Percentiles rank a stretch among this genome's conserved stretches.
These are phyloP conservation scores for Rhodeus uyekii DNA, from an alignment of 2,797 vertebrate genomes.

Conservation along the genomic window DNA sequence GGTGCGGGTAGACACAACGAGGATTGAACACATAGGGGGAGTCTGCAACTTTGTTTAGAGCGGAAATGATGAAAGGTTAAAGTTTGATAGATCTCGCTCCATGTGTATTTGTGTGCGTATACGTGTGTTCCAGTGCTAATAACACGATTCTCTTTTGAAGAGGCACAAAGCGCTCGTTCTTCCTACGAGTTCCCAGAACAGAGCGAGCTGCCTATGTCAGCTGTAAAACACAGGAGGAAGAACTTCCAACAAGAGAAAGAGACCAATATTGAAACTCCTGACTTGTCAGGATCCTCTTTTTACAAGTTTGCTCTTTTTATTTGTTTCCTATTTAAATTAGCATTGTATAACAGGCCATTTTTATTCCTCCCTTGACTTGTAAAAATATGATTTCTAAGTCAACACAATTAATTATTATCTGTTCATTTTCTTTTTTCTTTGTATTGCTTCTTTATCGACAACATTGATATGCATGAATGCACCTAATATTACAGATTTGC, in stretches of 20 bases:
- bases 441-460: background rate
- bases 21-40: constrained; percentile 63
- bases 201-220: constrained; percentile 56
- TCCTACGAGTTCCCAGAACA: constrained; percentile 62
- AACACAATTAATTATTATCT: no score
- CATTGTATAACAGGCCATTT: constrained; percentile 15
- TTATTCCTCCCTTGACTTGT: background rate
- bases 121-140: constrained; percentile 62
- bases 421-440: background rate
- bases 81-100: constrained; percentile 69
- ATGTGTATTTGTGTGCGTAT: constrained; percentile 40
- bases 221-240: constrained; percentile 33
- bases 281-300: constrained; percentile 12
- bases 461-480: constrained; percentile 10
- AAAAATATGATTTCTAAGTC: background rate
- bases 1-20: constrained; percentile 21
- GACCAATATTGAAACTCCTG: background rate
- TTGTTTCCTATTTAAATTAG: constrained; percentile 12
- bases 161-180: constrained; percentile 62
- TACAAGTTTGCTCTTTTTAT: background rate
- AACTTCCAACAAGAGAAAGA: constrained; percentile 12
- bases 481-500: constrained; percentile 10
- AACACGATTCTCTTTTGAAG: constrained; percentile 74
- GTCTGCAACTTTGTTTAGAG: constrained; percentile 66
- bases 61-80: constrained; percentile 72